Base-by-base conservation (phyloP, 1,140 invertebrate species). In the Drosophila rhopaloa region DNA sequence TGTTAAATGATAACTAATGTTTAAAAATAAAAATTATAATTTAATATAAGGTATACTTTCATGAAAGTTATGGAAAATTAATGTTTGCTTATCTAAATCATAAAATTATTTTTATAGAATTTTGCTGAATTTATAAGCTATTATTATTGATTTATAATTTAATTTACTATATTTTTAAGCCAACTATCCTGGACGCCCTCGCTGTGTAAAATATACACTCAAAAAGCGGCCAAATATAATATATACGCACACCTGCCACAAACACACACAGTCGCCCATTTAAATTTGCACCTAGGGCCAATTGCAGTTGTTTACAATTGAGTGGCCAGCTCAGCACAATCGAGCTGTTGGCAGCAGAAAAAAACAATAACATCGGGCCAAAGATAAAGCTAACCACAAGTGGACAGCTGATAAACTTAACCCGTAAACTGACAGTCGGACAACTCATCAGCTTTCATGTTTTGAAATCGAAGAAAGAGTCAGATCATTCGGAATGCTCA, bases 261-360 rank as follows among this genome's bases (percentile, higher is more conserved):
- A 24, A 24, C 62, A 60, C 35, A 47, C 57, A 56, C 29, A 48
- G 44, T 58, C 46, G 59, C 29, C 47, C 58, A 80, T 72, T 76
- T 80, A 67, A 84, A 77, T 74, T 84, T 81, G 76, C 66, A 70
- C 76, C 76, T 82, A 88, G 66, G 67, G 79, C 83, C 79, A 88
- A 88, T 77, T 83, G 76, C 76, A 80, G 65, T 83, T 83, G 80
- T 88, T 88, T 89, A 89, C 84, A 88, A 83, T 83, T 55, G 58
- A 85, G 74, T 81, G 74, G 83, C 68, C 72, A 62, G 60, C 65
- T 83, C 83, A 82, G 79, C 84, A 79, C 47, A 77, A 75, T 77
- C 76, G 5, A 32, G 35, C 63, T 13, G 16, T 66, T 47, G 59
- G 43, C 51, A 54, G 53, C 63, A 77, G 46, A 35, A 61, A 76